Base-by-base conservation (phyloP, 2,888 invertebrate genomes). In the Odontomyia ornata region DNA sequence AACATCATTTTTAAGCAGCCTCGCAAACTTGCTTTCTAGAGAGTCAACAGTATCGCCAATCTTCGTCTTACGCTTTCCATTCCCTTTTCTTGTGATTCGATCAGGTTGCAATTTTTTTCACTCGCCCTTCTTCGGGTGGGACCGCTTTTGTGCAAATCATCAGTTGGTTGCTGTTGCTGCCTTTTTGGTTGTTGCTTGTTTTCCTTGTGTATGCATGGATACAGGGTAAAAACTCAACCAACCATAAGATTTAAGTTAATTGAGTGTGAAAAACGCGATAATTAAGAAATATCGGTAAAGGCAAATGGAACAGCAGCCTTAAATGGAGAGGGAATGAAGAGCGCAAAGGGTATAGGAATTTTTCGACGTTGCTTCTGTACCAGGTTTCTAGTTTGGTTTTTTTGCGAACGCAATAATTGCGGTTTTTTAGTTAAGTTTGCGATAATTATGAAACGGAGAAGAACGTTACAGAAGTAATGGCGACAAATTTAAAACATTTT, bases 161-260 rank as follows among this genome's bases (percentile, higher is more conserved):
- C 36, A 9, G 52, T 52, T 52, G 52, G 52, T 52, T 18, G 52
- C 18, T 52, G 52, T 13, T 52, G 52, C 52, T 52, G 3, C 52
- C n/a, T n/a, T n/a, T n/a, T 13, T n/a, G 52, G 5, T 36, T 36
- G 3, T 9, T 3, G 9, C 36, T 36, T 36, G 36, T 9, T 3
- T 36, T 52, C n/a, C 52, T 52, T 52, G 52, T 60, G 57, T 60
- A 21, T 25, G 11, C 57, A 60, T 60, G 18, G 57, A 60, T 60
- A 60, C 57, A 36, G 5, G 23, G 57, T 60, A 25, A 25, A 60
- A 60, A 60, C 25, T 23, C 57, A 60, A 23, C 57, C 57, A 60
- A 25, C 57, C 57, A 25, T 60, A 60, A 60, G 57, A 60, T 60
- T 60, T 60, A 25, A 60, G 57, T 60, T 60, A 60, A 60, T 60